Base-by-base conservation (phyloP, 2,113 vertebrate genomes). In the Burhinus bistriatus region DNA sequence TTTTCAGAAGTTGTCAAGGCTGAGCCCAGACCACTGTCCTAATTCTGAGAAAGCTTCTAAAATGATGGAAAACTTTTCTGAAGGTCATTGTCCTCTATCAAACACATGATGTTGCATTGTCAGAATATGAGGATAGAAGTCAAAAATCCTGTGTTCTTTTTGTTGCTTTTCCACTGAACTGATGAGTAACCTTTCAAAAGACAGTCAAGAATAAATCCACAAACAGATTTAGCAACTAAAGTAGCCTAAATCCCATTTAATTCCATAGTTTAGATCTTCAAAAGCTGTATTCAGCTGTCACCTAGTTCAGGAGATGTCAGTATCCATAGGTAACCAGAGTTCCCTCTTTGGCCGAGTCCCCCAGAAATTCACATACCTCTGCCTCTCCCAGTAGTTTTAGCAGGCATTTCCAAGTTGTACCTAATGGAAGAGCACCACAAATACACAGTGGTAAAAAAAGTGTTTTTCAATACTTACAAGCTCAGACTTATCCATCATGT, bases 171-270 rank as follows among this genome's bases (percentile, higher is more conserved):
- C 61, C 54, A 88, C 66, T 8, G 9, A 91, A 85, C 94, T 70
- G 81, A 82, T 80, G 87, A 87, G 86, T 93, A 95, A 95, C 95
- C 95, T 96, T 96, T 92, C 36, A 82, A 96, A 95, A 97, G 89
- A 69, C 91, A 85, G 42, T 96, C 87, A 91, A 61, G 82, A 95
- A 96, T 83, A 96, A 95, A 97, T 83, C 92, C 90, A 45, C 93
- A 94, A 96, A 93, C 84, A 96, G 96, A 96, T 95, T 95, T 95
- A 97, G 70, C 78, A 88, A 91, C 84, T 88, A 71, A 96, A 95
- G 92, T 49, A 90, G 71, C 62, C 66, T 93, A 96, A 96, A 96
- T 96, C 96, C 92, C 58, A 90, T 91, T 93, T 97, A 94, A 93
- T 34, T 73, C 95, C 45, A 68, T 55, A 93, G 93, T 96, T 97